A percentile compares a stretch with the other conserved stretches of the same genome.
Evolutionary conservation across 1,140 invertebrate species (phyloP).

Genomic region (Tyrophagus putrescentiae): DNA sequence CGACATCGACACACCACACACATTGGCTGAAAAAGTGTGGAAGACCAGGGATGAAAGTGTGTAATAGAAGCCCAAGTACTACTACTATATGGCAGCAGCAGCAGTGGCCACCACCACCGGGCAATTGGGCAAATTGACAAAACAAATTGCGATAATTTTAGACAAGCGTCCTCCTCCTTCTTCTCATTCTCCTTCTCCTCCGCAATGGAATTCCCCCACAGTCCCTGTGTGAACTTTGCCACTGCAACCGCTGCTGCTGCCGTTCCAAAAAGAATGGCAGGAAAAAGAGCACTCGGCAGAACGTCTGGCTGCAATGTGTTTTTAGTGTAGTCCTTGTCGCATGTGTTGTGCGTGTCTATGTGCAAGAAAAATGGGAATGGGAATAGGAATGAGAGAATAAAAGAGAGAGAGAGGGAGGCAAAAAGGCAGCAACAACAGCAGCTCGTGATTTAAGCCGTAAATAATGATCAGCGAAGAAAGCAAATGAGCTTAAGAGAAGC

Average conservation of each 20-base stretch:
- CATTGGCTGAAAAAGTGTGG: too few relatives aligned
- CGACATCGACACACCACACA: too few relatives aligned
- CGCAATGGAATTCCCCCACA: not conserved
- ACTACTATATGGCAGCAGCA: too few relatives aligned
- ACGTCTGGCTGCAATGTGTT: not conserved
- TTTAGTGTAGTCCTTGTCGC: not conserved
- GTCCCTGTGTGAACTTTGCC: too few relatives aligned
- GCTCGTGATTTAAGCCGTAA: slow-evolving; percentile 15
- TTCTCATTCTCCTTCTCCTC: too few relatives aligned
- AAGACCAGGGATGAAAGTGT: too few relatives aligned
- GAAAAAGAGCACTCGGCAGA: too few relatives aligned
- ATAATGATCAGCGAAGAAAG: slow-evolving; percentile 11
- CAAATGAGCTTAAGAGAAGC: not conserved
- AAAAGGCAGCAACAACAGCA: not conserved
- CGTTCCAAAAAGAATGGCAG: too few relatives aligned
- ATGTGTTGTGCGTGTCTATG: not conserved
- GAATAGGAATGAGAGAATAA: not conserved
- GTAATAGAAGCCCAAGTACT: too few relatives aligned
- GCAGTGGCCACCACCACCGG: too few relatives aligned
- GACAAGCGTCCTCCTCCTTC: too few relatives aligned
- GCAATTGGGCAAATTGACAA: not conserved
- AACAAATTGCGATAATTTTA: slow-evolving; percentile 15
- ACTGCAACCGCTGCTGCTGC: too few relatives aligned
- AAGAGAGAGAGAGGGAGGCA: not conserved
- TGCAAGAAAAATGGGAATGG: not conserved